A percentile compares a stretch with the other conserved stretches of the same genome.
These are phyloP conservation scores for Lasioglossum morio DNA, from an alignment of 2,888 invertebrate genomes.

Conservation along the genomic window DNA sequence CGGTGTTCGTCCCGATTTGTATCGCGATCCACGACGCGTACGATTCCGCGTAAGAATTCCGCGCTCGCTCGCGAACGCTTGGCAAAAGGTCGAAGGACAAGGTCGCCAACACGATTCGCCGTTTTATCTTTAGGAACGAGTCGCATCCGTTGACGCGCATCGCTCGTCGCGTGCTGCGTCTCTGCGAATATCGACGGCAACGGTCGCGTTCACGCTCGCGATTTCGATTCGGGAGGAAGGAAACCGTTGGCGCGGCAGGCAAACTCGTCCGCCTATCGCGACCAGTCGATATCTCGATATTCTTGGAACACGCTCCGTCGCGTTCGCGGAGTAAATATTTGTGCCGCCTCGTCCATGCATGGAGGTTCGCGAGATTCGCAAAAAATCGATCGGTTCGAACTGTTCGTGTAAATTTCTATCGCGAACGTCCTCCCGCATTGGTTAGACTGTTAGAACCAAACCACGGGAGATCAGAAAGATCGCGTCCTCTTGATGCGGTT, in stretches of 20 bases:
- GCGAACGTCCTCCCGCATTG: too few relatives aligned
- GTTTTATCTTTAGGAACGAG: constrained; percentile 39
- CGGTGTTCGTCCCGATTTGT: too few relatives aligned
- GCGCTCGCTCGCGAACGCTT: not conserved
- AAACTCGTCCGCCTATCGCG: not conserved
- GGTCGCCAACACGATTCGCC: constrained; percentile 27
- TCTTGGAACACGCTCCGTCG: not conserved
- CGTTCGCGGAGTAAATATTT: constrained; percentile 13
- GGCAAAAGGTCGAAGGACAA: constrained; percentile 52
- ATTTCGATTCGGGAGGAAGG: constrained; percentile 13
- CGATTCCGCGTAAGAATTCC: not conserved
- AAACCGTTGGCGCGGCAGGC: not conserved
- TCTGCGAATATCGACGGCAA: not conserved
- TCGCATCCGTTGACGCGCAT: constrained; percentile 22
- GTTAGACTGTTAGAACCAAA: not conserved
- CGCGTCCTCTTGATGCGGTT: too few relatives aligned
- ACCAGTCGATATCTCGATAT: constrained; percentile 21
- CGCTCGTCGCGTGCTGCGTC: not conserved
- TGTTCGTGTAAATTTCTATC: not conserved
- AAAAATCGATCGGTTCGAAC: not conserved
- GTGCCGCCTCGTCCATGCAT: not conserved
- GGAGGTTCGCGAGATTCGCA: not conserved
- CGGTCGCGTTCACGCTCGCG: constrained; percentile 12
- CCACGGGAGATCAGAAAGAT: not conserved
- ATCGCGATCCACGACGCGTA: not conserved